phyloP scores from a whole-genome alignment of 2,797 vertebrate genomes.

The Telmatherina bonti region DNA sequence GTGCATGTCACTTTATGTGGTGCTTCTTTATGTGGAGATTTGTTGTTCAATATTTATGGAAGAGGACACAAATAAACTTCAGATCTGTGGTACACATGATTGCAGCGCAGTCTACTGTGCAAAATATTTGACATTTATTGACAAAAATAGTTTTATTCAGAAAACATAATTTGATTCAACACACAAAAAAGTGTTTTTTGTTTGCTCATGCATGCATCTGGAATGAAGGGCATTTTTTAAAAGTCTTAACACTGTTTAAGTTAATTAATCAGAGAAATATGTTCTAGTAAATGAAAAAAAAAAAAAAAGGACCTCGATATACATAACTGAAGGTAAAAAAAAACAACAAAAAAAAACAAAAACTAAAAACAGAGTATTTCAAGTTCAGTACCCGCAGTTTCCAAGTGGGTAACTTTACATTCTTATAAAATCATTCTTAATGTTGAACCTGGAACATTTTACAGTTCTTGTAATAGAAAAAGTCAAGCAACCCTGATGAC shows the following conservation, averaged over 20 bases:
- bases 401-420: conserved; percentile 11
- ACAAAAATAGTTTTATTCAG: conserved; percentile 66
- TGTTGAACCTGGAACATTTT: conserved; percentile 13
- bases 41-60: neutral
- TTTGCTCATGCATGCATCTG: conserved; percentile 42
- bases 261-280: conserved; percentile 45
- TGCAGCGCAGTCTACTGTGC: conserved; percentile 12
- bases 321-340: conserved; percentile 33
- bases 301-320: conserved; percentile 31
- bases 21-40: conserved; percentile 2
- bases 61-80: conserved; percentile 5
- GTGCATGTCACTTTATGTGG: neutral
- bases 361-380: conserved; percentile 22
- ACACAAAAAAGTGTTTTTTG: conserved; percentile 15
- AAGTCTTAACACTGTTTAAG: conserved; percentile 69
- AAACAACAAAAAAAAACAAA: too few relatives aligned
- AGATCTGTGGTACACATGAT: neutral
- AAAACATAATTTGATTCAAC: conserved; percentile 46
- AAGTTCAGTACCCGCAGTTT: conserved; percentile 38
- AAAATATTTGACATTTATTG: conserved; percentile 43
- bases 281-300: conserved; percentile 24
- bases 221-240: conserved; percentile 17
- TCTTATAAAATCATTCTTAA: conserved; percentile 17
- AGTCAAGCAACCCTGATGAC: conserved; percentile 4
- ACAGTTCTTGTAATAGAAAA: conserved; percentile 30